Evolutionary conservation across 2,113 vertebrate genomes (phyloP).

Genomic region (Nasalis larvatus): DNA sequence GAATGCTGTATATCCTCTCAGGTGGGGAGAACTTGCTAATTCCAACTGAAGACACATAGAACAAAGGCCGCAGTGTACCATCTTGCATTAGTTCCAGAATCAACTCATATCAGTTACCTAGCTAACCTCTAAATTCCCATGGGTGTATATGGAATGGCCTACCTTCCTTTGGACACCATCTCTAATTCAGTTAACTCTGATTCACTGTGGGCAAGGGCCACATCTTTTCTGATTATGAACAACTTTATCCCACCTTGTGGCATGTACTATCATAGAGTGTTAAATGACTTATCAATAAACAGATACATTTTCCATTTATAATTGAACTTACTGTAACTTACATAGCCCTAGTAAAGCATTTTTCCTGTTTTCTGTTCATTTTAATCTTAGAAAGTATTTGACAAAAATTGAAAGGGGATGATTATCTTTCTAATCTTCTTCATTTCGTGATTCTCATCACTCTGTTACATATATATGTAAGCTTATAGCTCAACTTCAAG

Average conservation of each 20-base stretch:
- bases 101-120: not conserved
- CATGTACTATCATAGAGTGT: not conserved
- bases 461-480: not conserved
- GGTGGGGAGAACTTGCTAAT: not conserved
- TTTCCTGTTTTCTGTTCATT: not conserved
- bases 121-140: not conserved
- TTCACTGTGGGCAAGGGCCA: not conserved
- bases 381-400: not conserved
- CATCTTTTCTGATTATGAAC: not conserved
- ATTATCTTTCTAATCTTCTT: not conserved
- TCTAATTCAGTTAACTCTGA: not conserved
- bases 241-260: not conserved
- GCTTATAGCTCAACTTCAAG: not conserved
- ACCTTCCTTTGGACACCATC: not conserved
- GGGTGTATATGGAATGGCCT: not conserved
- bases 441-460: not conserved
- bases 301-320: not conserved
- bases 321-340: not conserved
- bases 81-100: not conserved
- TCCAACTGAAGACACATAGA: not conserved
- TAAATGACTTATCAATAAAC: not conserved
- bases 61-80: not conserved
- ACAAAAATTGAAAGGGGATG: not conserved
- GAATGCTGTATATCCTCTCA: not conserved
- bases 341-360: not conserved